phyloP scores from a whole-genome alignment of 30 jellyfish, hydroid and myxozoan species.

The Aurelia coerulea region DNA sequence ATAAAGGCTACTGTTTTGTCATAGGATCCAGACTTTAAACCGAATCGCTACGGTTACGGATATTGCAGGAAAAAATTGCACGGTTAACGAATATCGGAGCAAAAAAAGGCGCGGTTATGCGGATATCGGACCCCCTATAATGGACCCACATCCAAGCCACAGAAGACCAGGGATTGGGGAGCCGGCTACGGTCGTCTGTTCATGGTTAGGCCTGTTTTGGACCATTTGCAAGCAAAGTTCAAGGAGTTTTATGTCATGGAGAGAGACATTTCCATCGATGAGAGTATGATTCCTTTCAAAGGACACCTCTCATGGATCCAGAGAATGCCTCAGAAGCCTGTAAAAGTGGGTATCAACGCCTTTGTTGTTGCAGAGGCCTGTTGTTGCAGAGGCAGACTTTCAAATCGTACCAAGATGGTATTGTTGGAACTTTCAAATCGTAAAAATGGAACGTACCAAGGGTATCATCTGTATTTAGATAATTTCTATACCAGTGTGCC shows the following conservation, averaged over 20 bases:
- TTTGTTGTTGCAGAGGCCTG: not conserved
- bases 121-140: no score
- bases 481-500: constrained; percentile 4
- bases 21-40: no score
- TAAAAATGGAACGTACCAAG: not conserved
- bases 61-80: no score
- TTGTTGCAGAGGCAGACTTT: not conserved
- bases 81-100: no score
- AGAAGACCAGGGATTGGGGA: no score
- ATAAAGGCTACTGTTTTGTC: no score
- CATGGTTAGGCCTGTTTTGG: constrained; percentile 4
- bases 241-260: not conserved
- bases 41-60: no score
- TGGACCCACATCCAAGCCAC: not conserved
- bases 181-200: not conserved
- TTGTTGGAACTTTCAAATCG: no score
- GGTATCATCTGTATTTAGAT: not conserved
- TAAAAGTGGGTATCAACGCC: not conserved
- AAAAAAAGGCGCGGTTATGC: no score
- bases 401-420: not conserved
- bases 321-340: not conserved
- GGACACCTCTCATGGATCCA: not conserved
- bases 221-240: not conserved
- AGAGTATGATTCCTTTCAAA: constrained; percentile 1
- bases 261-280: not conserved